These are phyloP conservation scores for Phrixothrix hirtus DNA, from an alignment of 2,888 invertebrate species.

Conservation along the genomic window DNA sequence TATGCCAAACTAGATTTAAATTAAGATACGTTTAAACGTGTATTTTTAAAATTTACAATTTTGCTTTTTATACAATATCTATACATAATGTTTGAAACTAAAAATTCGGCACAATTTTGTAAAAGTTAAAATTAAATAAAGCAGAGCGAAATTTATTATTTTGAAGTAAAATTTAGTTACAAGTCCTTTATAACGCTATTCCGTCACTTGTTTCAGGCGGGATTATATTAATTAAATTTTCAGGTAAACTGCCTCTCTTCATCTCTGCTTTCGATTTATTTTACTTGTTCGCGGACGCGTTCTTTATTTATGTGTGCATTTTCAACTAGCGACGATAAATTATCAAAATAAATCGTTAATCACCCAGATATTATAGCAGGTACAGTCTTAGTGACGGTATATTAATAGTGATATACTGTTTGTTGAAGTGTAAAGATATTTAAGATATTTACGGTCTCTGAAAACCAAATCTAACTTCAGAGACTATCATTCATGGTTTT, in stretches of 20 bases:
- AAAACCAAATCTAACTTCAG: slow-evolving; percentile 21
- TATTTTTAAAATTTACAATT: too few relatives aligned
- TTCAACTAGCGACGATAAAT: slow-evolving; percentile 14
- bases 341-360: slow-evolving; percentile 24
- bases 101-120: too few relatives aligned
- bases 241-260: slow-evolving; percentile 14
- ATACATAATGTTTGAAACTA: too few relatives aligned
- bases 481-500: slow-evolving; percentile 25
- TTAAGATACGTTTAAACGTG: slow-evolving; percentile 4
- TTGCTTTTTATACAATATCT: too few relatives aligned
- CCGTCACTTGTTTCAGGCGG: slow-evolving; percentile 20
- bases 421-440: slow-evolving; percentile 25
- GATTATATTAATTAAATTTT: slow-evolving; percentile 24
- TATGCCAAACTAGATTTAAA: slow-evolving; percentile 4
- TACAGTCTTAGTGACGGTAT: slow-evolving; percentile 17
- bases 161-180: slow-evolving; percentile 16
- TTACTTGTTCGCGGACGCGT: slow-evolving; percentile 4
- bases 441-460: slow-evolving; percentile 24
- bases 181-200: slow-evolving; percentile 18
- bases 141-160: slow-evolving; percentile 17
- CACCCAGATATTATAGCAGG: slow-evolving; percentile 13
- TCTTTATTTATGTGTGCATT: slow-evolving; percentile 17
- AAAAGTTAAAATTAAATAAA: too few relatives aligned
- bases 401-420: slow-evolving; percentile 25
- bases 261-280: slow-evolving; percentile 17